A percentile compares a stretch with the other conserved stretches of the same genome.
Evolutionary conservation across 2,797 vertebrate genomes (phyloP).

Genomic region (Dicrostonyx torquatus): DNA sequence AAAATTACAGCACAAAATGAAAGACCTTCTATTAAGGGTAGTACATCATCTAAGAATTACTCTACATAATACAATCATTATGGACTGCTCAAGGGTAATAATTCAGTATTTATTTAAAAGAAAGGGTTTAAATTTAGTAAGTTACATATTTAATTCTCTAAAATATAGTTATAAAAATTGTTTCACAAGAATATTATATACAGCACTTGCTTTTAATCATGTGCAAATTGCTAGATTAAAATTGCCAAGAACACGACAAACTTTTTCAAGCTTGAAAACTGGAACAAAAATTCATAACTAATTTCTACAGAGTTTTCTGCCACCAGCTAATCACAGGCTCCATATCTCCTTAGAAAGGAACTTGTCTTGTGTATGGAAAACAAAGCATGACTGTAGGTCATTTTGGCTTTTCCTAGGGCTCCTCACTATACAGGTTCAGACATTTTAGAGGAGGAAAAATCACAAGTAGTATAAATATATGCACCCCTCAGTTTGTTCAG

Average conservation of each 20-base stretch:
- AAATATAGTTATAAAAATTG: conserved; percentile 59
- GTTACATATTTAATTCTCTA: conserved; percentile 56
- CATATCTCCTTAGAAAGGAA: conserved; percentile 11
- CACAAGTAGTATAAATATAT: conserved; percentile 10
- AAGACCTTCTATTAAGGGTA: conserved; percentile 33
- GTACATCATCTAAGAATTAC: conserved; percentile 17
- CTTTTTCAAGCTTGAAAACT: conserved; percentile 59
- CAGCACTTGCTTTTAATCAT: conserved; percentile 58
- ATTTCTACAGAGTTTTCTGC: conserved; percentile 5
- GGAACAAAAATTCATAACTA: conserved; percentile 34
- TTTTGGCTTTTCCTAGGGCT: background rate
- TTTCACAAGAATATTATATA: conserved; percentile 55
- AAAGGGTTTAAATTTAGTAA: conserved; percentile 49
- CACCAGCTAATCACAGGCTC: background rate
- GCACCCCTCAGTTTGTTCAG: background rate
- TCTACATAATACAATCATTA: conserved; percentile 50
- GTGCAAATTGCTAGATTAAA: conserved; percentile 58
- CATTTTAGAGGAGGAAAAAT: background rate
- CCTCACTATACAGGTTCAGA: background rate
- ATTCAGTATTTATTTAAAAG: conserved; percentile 42
- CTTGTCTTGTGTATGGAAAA: background rate
- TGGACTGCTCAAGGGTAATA: conserved; percentile 26
- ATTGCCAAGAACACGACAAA: conserved; percentile 71
- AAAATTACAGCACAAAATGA: conserved; percentile 47
- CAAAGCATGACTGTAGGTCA: background rate